Conservation (phyloP, 2,113 vertebrate genomes). For the Heloderma charlesbogerti region DNA sequence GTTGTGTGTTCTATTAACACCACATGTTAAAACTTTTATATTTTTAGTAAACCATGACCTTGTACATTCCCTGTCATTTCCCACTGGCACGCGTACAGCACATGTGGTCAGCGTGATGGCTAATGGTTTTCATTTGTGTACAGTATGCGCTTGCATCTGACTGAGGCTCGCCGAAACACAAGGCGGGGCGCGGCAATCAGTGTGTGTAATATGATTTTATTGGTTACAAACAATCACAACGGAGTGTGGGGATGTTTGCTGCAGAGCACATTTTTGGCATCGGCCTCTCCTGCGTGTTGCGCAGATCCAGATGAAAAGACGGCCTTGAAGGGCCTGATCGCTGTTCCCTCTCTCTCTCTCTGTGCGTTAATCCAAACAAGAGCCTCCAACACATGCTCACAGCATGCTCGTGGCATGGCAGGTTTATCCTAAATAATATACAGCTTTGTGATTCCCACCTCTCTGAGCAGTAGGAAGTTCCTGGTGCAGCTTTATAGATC, state of each 20-base stretch:
- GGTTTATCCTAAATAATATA: constrained; percentile 40
- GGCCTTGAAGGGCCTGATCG: constrained; percentile 63
- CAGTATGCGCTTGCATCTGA: constrained; percentile 37
- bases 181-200: constrained; percentile 54
- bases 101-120: constrained; percentile 64
- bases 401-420: constrained; percentile 14
- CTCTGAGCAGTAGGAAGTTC: background rate
- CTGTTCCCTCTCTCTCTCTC: constrained; percentile 13
- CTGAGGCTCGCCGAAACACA: constrained; percentile 50
- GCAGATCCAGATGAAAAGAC: constrained; percentile 71
- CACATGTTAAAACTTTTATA: constrained; percentile 72
- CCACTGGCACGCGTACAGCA: constrained; percentile 66
- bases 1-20: constrained; percentile 79
- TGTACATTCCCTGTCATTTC: constrained; percentile 71
- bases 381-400: constrained; percentile 68
- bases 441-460: background rate
- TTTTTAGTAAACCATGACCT: constrained; percentile 76
- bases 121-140: constrained; percentile 67
- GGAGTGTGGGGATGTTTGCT: constrained; percentile 55
- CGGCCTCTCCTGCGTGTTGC: constrained; percentile 41
- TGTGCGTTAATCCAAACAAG: constrained; percentile 72
- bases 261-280: constrained; percentile 71
- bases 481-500: background rate
- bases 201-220: constrained; percentile 61
- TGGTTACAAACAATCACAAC: constrained; percentile 60